A percentile compares a stretch with the other conserved stretches of the same genome.
Evolutionary conservation across 2,113 vertebrate genomes (phyloP).

Genomic region (Dryoscopus gambensis): DNA sequence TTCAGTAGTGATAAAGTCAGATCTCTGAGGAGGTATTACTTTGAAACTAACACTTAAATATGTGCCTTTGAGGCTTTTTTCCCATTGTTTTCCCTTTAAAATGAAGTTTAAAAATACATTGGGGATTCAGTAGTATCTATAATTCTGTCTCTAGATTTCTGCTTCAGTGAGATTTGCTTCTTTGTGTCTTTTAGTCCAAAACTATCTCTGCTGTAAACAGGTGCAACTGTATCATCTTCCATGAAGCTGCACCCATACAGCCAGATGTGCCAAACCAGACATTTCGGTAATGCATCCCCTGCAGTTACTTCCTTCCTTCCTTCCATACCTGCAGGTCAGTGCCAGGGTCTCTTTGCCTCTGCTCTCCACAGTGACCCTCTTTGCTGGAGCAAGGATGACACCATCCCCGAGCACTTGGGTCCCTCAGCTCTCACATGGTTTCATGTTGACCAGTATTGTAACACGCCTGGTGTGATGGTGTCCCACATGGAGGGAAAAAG

Average conservation of each 20-base stretch:
- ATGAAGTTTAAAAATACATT: conserved; percentile 27
- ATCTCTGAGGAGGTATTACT: conserved; percentile 64
- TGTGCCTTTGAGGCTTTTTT: conserved; percentile 30
- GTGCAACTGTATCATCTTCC: not conserved
- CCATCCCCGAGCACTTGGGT: fast-evolving
- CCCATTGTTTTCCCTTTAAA: conserved; percentile 52
- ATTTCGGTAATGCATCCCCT: not conserved
- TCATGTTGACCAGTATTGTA: not conserved
- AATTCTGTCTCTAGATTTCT: not conserved
- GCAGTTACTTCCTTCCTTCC: not conserved
- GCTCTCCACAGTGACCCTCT: fast-evolving
- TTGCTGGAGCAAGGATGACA: not conserved
- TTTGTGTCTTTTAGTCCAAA: not conserved
- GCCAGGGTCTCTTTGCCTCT: not conserved
- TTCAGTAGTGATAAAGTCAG: conserved; percentile 60
- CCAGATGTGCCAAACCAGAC: fast-evolving
- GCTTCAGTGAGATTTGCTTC: not conserved
- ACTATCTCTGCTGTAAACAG: not conserved
- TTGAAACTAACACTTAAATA: conserved; percentile 49
- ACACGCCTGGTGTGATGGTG: not conserved
- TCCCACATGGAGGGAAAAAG: not conserved
- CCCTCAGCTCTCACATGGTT: fast-evolving
- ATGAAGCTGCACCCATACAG: not conserved
- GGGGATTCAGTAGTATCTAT: not conserved
- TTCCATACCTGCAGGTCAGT: not conserved